Base-by-base conservation (phyloP, 2,888 invertebrate genomes). In the Mystacides longicornis region DNA sequence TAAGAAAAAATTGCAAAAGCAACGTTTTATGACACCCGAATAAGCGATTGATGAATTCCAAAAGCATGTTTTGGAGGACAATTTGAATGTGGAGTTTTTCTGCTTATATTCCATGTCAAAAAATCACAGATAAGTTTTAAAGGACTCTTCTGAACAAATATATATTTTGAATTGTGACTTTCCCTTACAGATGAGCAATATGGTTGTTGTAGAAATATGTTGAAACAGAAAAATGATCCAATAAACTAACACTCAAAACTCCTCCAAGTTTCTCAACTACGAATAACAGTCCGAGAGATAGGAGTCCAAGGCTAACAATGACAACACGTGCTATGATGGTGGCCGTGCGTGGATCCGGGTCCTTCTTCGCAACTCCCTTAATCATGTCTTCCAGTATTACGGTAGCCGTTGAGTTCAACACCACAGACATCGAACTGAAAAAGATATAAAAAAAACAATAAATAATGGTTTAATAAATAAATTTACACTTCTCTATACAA, bases 321-420 rank as follows among this genome's bases (percentile, higher is more conserved):
- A 83, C 79, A 7, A 69, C 66, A 63, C 87, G 82, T 2, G 87
- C 87, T 49, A 88, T 70, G 56, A 85, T 68, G 0, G 80, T 80
- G 11, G 85, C 82, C 1, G 71, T 71, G 52, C 80, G 72, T 46
- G 85, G 82, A 57, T 80, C 81, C 37, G 85, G 72, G 46, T 80
- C 75, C 48, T 83, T 67, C 58, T 80, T 78, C 64, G 84, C 75
- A 69, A 83, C 85, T 42, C 87, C 85, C 64, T 85, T 85, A 60
- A 91, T 76, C 52, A 93, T 82, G 67, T 94, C 93, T 68, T 93
- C 89, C 19, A 93, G 73, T 1, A 88, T 79, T 1, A 93, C 92
- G 51, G 92, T 83, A 0, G 93, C 85, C 37, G 93, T 86, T 0
- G 93, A 91, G 69, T 94, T 94, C 33, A 94, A 73, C 1, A 93